Base-by-base conservation (phyloP, 2,888 invertebrate genomes). In the Labia minor region DNA sequence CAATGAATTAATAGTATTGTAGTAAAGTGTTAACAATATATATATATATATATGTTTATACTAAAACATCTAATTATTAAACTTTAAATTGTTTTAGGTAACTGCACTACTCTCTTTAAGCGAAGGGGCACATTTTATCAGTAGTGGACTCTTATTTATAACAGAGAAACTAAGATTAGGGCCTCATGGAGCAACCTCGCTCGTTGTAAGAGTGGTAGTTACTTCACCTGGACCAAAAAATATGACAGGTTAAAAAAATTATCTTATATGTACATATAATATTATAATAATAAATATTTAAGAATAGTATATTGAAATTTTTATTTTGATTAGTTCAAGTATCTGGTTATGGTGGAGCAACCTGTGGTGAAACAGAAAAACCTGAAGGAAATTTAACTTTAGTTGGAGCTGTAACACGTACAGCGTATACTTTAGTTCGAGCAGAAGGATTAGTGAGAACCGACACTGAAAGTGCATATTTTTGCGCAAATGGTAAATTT, bases 381-480 rank as follows among this genome's bases (percentile, higher is more conserved):
- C 81, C 81, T 1, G 79, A 80, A 75, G 81, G 80, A 74, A 85
- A 84, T 71, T 82, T 83, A 71, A 82, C 83, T 0, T 75, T 85
- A 21, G 84, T 85, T 0, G 85, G 85, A 1, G 83, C 85, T 14
- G 84, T 85, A 20, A 81, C 85, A 68, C 78, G 83, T 62, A 84
- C 85, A 0, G 84, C 83, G 1, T 82, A 82, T 65, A 81, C 85
- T 33, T 75, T 81, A 64, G 85, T 86, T 1, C 79, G 82, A 11
- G 83, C 85, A 0, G 86, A 86, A 74, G 86, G 86, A 11, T 77
- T 85, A 0, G 82, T 84, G 61, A 79, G 82, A 69, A 83, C 82
- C n/a, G 85, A 85, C 71, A 86, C 85, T 0, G 85, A 86, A 74
- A 86, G 85, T 72, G 86, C 86, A 10, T 86, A 86, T 74, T 86